A percentile compares a stretch with the other conserved stretches of the same genome.
Conservation (phyloP, 2,888 invertebrate genomes). For the Lamproptera curius region DNA sequence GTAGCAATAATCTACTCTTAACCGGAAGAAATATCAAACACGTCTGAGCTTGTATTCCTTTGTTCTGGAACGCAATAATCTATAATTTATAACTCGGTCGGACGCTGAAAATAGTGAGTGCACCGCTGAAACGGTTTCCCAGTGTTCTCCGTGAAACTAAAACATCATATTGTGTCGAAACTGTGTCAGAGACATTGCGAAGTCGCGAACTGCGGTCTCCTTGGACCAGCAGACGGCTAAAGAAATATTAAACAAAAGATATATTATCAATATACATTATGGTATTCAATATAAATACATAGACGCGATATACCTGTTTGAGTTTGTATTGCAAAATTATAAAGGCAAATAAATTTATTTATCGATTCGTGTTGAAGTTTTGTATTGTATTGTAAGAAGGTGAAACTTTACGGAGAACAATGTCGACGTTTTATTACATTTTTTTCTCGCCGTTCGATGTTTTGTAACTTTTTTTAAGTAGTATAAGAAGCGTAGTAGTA, state of each 20-base stretch:
- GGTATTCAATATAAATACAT: conserved; percentile 6
- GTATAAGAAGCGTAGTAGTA: too few relatives aligned
- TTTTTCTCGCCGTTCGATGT: too few relatives aligned
- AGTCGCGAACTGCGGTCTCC: conserved; percentile 4
- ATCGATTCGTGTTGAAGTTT: too few relatives aligned
- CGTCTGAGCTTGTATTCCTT: background rate
- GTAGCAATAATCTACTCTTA: background rate
- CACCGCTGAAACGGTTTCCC: conserved; percentile 6
- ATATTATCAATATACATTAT: background rate
- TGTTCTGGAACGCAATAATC: background rate
- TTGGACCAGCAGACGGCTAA: background rate
- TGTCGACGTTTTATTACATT: too few relatives aligned
- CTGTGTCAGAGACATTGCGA: conserved; percentile 12
- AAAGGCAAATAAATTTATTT: too few relatives aligned
- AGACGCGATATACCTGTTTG: too few relatives aligned
- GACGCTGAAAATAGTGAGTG: conserved; percentile 2
- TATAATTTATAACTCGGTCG: conserved; percentile 8
- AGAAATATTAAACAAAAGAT: background rate
- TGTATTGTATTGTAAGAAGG: too few relatives aligned
- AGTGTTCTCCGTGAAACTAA: conserved; percentile 7
- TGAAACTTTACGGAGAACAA: too few relatives aligned
- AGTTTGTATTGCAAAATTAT: too few relatives aligned
- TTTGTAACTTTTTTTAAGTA: too few relatives aligned
- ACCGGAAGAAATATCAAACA: background rate
- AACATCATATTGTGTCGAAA: conserved; percentile 16